Base-by-base conservation (phyloP, 2,888 invertebrate species). In the Drosophila borborema region DNA sequence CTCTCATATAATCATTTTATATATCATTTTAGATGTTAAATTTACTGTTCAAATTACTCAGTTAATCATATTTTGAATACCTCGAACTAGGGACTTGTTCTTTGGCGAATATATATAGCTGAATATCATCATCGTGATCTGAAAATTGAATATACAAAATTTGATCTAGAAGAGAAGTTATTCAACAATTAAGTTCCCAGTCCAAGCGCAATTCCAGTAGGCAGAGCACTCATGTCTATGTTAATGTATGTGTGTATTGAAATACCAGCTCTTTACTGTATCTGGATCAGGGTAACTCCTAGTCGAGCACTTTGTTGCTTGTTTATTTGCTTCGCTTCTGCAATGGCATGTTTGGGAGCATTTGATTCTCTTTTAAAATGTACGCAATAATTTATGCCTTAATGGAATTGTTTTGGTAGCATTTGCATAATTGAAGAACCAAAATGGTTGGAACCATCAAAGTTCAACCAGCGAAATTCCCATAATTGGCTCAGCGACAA, bases 381-480 rank as follows among this genome's bases (percentile, higher is more conserved):
- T 48, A n/a, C 28, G 48, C 40, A 66, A 77, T 79, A 64, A 75
- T 78, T 68, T 60, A 78, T 77, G 36, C 54, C 61, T 55, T 40
- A 58, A 60, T 63, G 53, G 61, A 61, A 66, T 68, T 67, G 53
- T 61, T 56, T 43, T 38, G 34, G 28, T 16, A 34, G 36, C 23
- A 85, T 82, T 82, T 85, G 83, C 86, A 84, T 85, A 84, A 80
- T 80, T 88, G 64, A 80, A 60, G 38, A 51, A 49, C 54, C 64
- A 18, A 72, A 79, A 72, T 58, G 64, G 58, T 54, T 54, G 65
- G 46, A 80, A 64, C 62, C 48, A 64, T 53, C 58, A 55, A 55
- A 38, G 66, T 66, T 48, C 51, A 72, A 71, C 62, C 65, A 68
- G 41, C 66, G 43, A 62, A 84, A 74, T 49, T 51, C 31, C 31